Percentiles rank a stretch among this genome's conserved stretches.
These are phyloP conservation scores for Menura novaehollandiae DNA, from an alignment of 2,113 vertebrate species.

Conservation along the genomic window DNA sequence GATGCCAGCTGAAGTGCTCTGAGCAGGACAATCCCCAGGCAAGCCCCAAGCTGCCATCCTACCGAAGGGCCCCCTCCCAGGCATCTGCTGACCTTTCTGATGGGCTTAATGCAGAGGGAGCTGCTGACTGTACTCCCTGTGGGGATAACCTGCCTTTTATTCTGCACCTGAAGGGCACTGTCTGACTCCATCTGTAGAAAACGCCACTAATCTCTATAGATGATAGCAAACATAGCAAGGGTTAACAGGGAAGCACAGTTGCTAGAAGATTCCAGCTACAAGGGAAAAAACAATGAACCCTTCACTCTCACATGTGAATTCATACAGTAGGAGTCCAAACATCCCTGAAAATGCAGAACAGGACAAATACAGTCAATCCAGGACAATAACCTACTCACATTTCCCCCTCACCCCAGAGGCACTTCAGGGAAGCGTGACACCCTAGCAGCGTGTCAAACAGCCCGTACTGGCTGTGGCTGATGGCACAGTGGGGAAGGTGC, in stretches of 20 bases:
- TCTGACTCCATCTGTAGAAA: not conserved
- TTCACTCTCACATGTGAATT: not conserved
- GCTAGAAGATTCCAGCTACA: not conserved
- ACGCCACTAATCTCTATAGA: not conserved
- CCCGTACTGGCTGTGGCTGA: not conserved
- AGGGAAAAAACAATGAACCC: not conserved
- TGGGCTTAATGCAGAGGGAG: not conserved
- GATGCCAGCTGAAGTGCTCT: not conserved
- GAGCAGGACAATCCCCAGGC: fast-evolving
- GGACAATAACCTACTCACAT: not conserved
- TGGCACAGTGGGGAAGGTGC: not conserved
- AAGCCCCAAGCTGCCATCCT: not conserved
- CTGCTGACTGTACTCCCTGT: not conserved
- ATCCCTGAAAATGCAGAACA: not conserved
- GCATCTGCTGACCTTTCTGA: not conserved
- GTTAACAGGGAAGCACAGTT: not conserved
- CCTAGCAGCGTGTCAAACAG: not conserved
- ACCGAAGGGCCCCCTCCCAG: not conserved
- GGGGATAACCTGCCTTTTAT: not conserved
- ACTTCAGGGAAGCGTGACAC: not conserved
- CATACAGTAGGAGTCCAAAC: not conserved
- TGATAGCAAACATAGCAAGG: not conserved
- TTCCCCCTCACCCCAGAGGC: not conserved
- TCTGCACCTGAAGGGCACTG: not conserved
- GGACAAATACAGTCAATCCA: no score